phyloP scores from a whole-genome alignment of 2,888 invertebrate genomes.

The Hecatera dysodea region DNA sequence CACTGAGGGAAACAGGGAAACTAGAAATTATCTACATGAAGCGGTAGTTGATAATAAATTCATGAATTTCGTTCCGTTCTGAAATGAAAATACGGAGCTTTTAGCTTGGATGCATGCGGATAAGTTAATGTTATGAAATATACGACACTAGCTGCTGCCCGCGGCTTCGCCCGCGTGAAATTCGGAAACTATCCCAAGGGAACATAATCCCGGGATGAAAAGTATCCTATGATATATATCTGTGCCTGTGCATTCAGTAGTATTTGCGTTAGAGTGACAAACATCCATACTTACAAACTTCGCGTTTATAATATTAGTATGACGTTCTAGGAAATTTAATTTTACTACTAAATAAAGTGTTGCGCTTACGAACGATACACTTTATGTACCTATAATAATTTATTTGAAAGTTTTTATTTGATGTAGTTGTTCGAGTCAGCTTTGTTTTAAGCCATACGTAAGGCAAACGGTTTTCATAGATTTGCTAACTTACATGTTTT shows the following conservation, averaged over 20 bases:
- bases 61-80: constrained; percentile 60
- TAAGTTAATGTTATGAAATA: constrained; percentile 26
- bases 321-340: constrained; percentile 5
- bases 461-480: background rate
- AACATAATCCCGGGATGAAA: too few species aligned
- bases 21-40: constrained; percentile 67
- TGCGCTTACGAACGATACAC: too few species aligned
- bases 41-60: constrained; percentile 69
- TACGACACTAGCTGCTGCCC: too few species aligned
- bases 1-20: constrained; percentile 69
- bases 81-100: constrained; percentile 38
- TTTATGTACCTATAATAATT: too few species aligned
- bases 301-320: too few species aligned
- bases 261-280: too few species aligned
- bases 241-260: too few species aligned
- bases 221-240: too few species aligned
- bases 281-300: too few species aligned
- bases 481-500: background rate
- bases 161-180: too few species aligned
- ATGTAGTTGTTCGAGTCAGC: background rate
- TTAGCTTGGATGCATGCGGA: constrained; percentile 16
- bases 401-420: background rate
- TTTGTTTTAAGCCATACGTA: background rate
- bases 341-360: constrained; percentile 20
- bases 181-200: too few species aligned